A percentile compares a stretch with the other conserved stretches of the same genome.
Evolutionary conservation across 2,888 invertebrate genomes (phyloP).

Genomic region (Gastracanthus pulcherrimus): DNA sequence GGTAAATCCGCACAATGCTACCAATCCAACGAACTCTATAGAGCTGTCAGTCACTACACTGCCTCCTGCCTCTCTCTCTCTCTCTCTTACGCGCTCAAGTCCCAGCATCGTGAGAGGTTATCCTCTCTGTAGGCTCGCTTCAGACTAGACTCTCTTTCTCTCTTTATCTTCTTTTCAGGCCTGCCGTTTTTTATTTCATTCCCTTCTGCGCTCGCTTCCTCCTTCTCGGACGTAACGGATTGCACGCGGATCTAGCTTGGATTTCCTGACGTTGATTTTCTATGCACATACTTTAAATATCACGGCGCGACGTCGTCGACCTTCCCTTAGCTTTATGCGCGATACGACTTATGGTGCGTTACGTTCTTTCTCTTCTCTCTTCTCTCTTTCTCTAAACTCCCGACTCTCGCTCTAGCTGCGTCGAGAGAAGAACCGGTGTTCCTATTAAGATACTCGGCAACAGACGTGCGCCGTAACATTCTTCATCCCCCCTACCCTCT

Average conservation of each 20-base stretch:
- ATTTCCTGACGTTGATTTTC: conserved; percentile 68
- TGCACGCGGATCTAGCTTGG: conserved; percentile 51
- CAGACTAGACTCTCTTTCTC: neutral
- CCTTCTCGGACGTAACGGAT: conserved; percentile 37
- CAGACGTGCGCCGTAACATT: neutral
- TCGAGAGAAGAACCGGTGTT: neutral
- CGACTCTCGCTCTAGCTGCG: neutral
- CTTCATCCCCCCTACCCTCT: neutral
- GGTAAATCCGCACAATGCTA: conserved; percentile 72
- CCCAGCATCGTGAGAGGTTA: conserved; percentile 25
- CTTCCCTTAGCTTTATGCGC: conserved; percentile 37
- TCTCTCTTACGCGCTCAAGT: conserved; percentile 49
- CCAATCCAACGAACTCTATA: conserved; percentile 74
- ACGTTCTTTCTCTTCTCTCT: conserved; percentile 12
- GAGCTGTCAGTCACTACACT: conserved; percentile 74
- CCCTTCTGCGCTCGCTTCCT: conserved; percentile 17
- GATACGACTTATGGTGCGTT: conserved; percentile 42
- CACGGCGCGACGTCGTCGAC: conserved; percentile 56
- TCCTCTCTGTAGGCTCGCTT: neutral
- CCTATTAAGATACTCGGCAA: conserved; percentile 7
- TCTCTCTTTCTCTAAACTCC: neutral
- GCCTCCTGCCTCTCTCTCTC: neutral
- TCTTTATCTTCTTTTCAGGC: conserved; percentile 31
- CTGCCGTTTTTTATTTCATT: conserved; percentile 47
- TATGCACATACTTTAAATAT: conserved; percentile 66